Conservation (phyloP, 2,888 invertebrate genomes). For the Proisotoma minuta region DNA sequence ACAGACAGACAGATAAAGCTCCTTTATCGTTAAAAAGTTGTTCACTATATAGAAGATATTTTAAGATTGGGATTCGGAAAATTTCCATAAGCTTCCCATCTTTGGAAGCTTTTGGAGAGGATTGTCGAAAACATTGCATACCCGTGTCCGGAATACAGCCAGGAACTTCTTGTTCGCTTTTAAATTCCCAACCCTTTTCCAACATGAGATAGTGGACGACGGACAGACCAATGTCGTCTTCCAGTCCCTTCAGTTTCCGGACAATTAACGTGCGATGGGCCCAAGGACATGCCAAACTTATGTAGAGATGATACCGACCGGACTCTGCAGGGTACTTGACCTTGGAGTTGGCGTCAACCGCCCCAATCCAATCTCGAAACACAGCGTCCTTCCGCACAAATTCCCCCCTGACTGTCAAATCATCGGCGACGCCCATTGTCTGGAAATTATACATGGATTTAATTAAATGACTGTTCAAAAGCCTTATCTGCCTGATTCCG, state of each 20-base stretch:
- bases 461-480: background rate
- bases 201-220: constrained; percentile 41
- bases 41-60: no score
- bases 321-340: constrained; percentile 39
- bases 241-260: constrained; percentile 36
- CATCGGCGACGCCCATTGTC: constrained; percentile 6
- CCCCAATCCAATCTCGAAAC: constrained; percentile 30
- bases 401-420: constrained; percentile 23
- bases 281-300: constrained; percentile 44
- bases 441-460: background rate
- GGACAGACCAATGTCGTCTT: constrained; percentile 36
- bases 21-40: constrained; percentile 26
- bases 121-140: no score
- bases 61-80: no score
- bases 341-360: constrained; percentile 21
- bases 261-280: constrained; percentile 41
- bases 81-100: no score
- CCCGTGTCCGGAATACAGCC: constrained; percentile 40
- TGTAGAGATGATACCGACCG: constrained; percentile 40
- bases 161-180: constrained; percentile 15
- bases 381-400: constrained; percentile 31
- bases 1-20: constrained; percentile 27
- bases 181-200: constrained; percentile 39
- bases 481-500: no score
- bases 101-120: no score